These are phyloP conservation scores for Casuarius casuarius DNA, from an alignment of 2,113 vertebrate genomes.

Conservation along the genomic window DNA sequence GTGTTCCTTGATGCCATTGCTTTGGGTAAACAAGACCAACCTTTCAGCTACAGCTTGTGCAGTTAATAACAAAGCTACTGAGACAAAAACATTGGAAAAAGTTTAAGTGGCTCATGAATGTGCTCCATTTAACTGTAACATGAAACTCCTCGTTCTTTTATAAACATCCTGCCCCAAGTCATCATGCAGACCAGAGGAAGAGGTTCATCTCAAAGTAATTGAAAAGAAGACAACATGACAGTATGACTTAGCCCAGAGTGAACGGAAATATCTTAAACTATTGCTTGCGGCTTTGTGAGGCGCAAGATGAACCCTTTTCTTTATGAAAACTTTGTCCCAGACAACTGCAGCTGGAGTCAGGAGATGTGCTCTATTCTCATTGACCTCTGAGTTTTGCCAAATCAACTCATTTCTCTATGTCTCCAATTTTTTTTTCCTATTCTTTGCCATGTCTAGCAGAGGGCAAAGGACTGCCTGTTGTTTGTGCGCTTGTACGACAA, in stretches of 20 bases:
- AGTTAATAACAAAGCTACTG: conserved; percentile 18
- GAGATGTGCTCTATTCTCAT: not conserved
- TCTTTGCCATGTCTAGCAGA: not conserved
- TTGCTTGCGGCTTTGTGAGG: not conserved
- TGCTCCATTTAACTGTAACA: conserved; percentile 31
- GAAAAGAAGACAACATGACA: not conserved
- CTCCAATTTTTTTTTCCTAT: not conserved
- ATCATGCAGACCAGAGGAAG: conserved; percentile 1
- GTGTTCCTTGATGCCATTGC: not conserved
- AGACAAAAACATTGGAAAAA: not conserved
- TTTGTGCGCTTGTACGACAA: not conserved
- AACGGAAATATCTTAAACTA: not conserved
- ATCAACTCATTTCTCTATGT: not conserved
- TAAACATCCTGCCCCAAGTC: not conserved
- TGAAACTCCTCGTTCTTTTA: conserved; percentile 4
- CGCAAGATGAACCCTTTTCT: not conserved
- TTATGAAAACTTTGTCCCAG: not conserved
- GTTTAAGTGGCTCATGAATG: conserved; percentile 29
- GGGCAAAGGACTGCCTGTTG: not conserved
- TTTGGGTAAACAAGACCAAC: conserved; percentile 11
- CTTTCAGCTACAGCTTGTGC: not conserved
- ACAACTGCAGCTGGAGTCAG: not conserved
- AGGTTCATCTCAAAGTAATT: not conserved
- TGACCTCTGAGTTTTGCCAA: not conserved
- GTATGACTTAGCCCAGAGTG: not conserved